phyloP scores from a whole-genome alignment of 2,797 vertebrate genomes.

The Chromis chromis region DNA sequence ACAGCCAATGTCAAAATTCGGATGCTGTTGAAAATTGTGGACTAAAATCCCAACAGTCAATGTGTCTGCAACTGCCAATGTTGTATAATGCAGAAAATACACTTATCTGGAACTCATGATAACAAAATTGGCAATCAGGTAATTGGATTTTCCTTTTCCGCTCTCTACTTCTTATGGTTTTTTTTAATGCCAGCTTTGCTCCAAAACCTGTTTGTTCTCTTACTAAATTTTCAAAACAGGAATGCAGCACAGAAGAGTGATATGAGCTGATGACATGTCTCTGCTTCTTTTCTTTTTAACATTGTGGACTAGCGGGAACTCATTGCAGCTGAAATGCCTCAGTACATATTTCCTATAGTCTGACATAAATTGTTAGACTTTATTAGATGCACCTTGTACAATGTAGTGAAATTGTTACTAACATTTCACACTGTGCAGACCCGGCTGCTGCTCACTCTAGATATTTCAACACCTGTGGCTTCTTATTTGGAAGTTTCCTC shows the following conservation, averaged over 20 bases:
- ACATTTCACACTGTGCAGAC: neutral
- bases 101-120: neutral
- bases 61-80: too few relatives aligned
- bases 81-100: too few relatives aligned
- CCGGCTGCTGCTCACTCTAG: neutral
- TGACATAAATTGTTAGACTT: neutral
- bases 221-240: neutral
- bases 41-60: neutral
- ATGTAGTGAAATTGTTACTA: neutral
- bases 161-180: neutral
- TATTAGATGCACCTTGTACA: neutral
- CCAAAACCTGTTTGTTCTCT: neutral
- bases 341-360: neutral
- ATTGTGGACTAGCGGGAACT: neutral
- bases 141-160: neutral
- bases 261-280: neutral
- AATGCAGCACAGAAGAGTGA: neutral
- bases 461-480: neutral
- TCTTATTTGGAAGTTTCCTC: neutral
- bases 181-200: neutral
- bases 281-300: neutral
- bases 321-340: neutral
- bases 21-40: neutral
- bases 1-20: neutral
- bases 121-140: neutral